Conservation (phyloP, 2,113 vertebrate genomes). For the Poeciliopsis prolifica region DNA sequence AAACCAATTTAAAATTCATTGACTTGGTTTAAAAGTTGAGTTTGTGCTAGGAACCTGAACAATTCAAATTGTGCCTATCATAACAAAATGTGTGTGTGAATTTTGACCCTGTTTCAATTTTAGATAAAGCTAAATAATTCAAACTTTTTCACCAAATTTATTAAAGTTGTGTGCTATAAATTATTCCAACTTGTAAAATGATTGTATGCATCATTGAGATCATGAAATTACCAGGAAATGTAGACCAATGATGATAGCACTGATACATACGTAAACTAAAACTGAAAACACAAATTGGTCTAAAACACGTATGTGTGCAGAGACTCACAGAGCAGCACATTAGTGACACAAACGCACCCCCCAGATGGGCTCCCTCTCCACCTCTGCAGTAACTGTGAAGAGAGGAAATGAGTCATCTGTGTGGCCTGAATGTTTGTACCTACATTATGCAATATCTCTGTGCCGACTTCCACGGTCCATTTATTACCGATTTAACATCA, state of each 20-base stretch:
- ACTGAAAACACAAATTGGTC: neutral
- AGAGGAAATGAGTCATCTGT: slow-evolving; percentile 62
- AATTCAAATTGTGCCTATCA: neutral
- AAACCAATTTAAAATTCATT: neutral
- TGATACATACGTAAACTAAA: neutral
- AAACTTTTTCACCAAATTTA: no score
- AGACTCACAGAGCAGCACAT: slow-evolving; percentile 7
- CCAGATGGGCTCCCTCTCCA: slow-evolving; percentile 42
- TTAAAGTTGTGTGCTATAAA: neutral
- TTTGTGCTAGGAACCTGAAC: neutral
- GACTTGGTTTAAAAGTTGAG: neutral
- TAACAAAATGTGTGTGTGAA: neutral
- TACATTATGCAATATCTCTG: slow-evolving; percentile 40
- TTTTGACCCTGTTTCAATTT: no score
- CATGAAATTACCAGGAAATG: neutral
- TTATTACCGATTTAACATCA: slow-evolving; percentile 48
- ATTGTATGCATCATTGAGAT: neutral
- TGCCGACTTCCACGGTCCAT: slow-evolving; percentile 20
- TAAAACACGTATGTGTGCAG: neutral
- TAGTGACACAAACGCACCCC: slow-evolving; percentile 22
- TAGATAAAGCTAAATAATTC: no score
- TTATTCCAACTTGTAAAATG: neutral
- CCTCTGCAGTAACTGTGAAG: slow-evolving; percentile 37
- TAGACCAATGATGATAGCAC: neutral
- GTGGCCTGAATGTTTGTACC: slow-evolving; percentile 43